These are phyloP conservation scores for Edolisoma coerulescens DNA, from an alignment of 2,113 vertebrate species.

Conservation along the genomic window DNA sequence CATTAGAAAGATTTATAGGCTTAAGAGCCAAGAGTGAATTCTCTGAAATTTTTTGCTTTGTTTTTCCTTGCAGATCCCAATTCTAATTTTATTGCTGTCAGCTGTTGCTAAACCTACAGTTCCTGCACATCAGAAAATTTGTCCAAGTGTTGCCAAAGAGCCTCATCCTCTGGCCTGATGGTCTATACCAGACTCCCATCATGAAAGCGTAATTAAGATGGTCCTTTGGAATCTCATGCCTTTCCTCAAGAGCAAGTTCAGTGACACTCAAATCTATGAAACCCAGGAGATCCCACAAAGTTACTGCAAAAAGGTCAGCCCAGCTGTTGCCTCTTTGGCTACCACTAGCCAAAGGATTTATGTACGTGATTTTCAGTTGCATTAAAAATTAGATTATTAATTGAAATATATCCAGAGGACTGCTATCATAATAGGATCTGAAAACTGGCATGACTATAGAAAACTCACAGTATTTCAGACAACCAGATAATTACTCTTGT, in stretches of 20 bases:
- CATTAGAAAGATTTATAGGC: not conserved
- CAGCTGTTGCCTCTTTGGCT: not conserved
- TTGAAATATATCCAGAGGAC: not conserved
- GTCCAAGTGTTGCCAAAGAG: not conserved
- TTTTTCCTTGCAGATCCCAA: not conserved
- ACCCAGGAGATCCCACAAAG: not conserved
- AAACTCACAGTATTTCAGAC: not conserved
- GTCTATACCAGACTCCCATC: not conserved
- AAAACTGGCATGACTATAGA: not conserved
- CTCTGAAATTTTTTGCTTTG: not conserved
- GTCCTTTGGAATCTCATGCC: not conserved
- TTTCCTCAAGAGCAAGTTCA: not conserved
- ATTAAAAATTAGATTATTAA: not conserved
- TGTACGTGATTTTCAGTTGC: not conserved
- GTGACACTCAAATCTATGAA: not conserved
- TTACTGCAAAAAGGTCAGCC: not conserved
- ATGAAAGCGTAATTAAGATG: not conserved
- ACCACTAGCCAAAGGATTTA: not conserved
- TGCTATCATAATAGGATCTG: not conserved
- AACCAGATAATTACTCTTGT: not conserved
- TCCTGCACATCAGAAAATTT: not conserved
- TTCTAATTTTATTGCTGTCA: not conserved
- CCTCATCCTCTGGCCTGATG: not conserved
- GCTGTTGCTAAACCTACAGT: not conserved
- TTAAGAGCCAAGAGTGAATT: not conserved